These are phyloP conservation scores for Pharmacophagus antenor DNA, from an alignment of 2,888 invertebrate species.

Conservation along the genomic window DNA sequence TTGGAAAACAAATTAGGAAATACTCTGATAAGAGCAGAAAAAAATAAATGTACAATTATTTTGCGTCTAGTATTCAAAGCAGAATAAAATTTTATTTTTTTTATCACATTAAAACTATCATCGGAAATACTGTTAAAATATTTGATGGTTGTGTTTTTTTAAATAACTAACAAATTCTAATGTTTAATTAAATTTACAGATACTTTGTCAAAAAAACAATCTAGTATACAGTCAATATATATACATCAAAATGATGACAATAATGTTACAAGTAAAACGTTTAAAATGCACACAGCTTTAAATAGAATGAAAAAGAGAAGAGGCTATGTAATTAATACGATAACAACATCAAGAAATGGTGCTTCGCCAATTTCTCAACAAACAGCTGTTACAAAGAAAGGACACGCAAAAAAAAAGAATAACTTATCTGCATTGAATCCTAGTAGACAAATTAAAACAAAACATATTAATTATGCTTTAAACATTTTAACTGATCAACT, in stretches of 20 bases:
- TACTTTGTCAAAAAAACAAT: neutral
- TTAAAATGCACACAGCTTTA: neutral
- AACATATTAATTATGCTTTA: conserved; percentile 11
- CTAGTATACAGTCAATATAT: neutral
- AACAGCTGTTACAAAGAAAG: no score
- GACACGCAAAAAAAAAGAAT: neutral
- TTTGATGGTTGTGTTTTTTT: no score
- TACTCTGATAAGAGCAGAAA: no score
- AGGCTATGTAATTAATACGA: no score
- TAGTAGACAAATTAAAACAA: conserved; percentile 7
- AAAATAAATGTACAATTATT: no score
- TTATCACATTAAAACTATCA: no score
- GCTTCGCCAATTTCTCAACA: neutral
- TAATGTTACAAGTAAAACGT: neutral
- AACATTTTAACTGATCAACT: conserved; percentile 8
- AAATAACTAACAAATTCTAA: neutral
- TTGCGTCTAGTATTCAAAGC: no score
- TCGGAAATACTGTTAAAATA: no score
- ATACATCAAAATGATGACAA: neutral
- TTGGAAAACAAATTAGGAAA: no score
- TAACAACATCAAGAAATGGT: neutral
- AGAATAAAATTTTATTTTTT: no score
- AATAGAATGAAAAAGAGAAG: neutral
- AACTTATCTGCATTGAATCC: neutral
- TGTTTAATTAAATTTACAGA: neutral